Base-by-base conservation (phyloP, 2,113 vertebrate species). In the Hemiscyllium ocellatum region DNA sequence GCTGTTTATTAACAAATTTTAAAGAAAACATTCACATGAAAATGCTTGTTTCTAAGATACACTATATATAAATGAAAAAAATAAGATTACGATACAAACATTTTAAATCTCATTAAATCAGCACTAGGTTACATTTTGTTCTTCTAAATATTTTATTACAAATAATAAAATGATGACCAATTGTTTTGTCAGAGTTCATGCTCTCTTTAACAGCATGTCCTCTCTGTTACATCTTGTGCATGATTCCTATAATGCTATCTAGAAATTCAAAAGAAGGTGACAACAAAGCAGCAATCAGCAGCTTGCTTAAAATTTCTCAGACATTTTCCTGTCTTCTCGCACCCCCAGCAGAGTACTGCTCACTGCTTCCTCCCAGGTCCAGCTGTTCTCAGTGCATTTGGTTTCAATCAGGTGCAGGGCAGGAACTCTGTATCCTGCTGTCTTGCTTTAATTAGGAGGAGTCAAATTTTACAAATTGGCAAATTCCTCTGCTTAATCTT, bases 341-440 rank as follows among this genome's bases (percentile, higher is more conserved):
- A 96, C 97, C 97, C 96, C 97, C 97, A 97, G 93, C 97, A 97
- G 98, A 97, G 98, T 97, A 95, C 96, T 96, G 97, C 97, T 96
- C 96, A 97, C 96, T 42, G 96, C 97, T 97, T 97, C 97, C 97
- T 97, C 96, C 96, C 96, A 95, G 95, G 96, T 97, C 97, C 98
- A 98, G 98, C 97, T 97, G 98, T 96, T 97, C 96, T 96, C 96
- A 96, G 95, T 96, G 97, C 98, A 98, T 98, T 98, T 98, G 98
- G 98, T 98, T 98, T 98, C 98, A 98, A 99, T 99, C 98, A 98
- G 98, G 98, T 98, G 97, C 97, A 98, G 98, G 97, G 97, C 98
- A 98, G 98, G 98, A 98, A 98, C 98, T 98, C 97, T 96, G 98
- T 98, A 98, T 99, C 98, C 98, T 99, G 98, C 98, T 98, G 97